phyloP scores from a whole-genome alignment of 2,113 vertebrate genomes.

The Lichenostomus cassidix region DNA sequence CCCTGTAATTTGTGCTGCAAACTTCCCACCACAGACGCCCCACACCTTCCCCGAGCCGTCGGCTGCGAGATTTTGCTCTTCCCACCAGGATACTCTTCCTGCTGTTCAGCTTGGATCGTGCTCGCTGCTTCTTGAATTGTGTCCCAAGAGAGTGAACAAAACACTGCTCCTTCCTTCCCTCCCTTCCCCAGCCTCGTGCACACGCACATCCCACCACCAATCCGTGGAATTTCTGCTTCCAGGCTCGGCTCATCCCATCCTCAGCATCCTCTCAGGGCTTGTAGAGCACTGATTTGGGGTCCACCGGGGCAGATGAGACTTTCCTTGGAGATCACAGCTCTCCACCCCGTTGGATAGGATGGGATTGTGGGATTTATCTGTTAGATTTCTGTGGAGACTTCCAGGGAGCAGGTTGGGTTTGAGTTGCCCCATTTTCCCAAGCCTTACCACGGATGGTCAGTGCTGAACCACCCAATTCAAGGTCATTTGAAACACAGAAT shows the following conservation, averaged over 20 bases:
- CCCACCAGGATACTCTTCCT: slow-evolving; percentile 49
- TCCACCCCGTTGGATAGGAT: rapidly evolving
- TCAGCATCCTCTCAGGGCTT: not conserved
- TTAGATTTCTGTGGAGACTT: rapidly evolving
- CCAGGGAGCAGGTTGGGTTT: not conserved
- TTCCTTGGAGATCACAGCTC: not conserved
- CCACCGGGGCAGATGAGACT: not conserved
- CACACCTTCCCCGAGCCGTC: slow-evolving; percentile 33
- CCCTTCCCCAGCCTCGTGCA: not conserved
- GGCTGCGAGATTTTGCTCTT: slow-evolving; percentile 39
- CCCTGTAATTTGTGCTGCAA: slow-evolving; percentile 20
- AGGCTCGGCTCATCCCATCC: rapidly evolving
- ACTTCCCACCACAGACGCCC: slow-evolving; percentile 34
- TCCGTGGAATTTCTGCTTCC: not conserved
- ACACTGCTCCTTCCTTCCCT: not conserved
- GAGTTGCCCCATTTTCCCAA: not conserved
- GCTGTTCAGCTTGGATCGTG: slow-evolving; percentile 48
- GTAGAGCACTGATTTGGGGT: rapidly evolving
- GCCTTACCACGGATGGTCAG: rapidly evolving
- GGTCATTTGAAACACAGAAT: not conserved
- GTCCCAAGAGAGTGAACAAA: slow-evolving; percentile 9
- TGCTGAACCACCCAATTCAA: rapidly evolving
- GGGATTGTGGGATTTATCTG: rapidly evolving
- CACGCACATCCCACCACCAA: not conserved
- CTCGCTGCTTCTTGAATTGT: slow-evolving; percentile 9